Evolutionary conservation across 2,888 invertebrate species (phyloP).

Genomic region (Neria commutata): DNA sequence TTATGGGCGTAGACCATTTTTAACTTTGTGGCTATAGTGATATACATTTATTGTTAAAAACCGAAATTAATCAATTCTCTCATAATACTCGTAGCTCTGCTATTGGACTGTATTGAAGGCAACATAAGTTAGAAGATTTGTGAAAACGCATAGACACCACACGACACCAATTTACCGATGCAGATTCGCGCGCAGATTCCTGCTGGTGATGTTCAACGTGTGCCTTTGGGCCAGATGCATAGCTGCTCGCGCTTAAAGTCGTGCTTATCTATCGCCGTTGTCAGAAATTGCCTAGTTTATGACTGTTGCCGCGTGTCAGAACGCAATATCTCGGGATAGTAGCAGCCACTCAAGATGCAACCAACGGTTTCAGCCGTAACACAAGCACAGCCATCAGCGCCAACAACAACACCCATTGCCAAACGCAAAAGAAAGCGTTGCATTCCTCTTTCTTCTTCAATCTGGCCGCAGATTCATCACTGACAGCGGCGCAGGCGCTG

Average conservation of each 20-base stretch:
- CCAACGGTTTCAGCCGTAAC: not conserved
- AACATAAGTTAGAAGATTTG: too few species aligned
- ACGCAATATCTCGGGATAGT: not conserved
- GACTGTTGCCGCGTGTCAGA: too few species aligned
- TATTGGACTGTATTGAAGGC: too few species aligned
- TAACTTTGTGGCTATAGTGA: too few species aligned
- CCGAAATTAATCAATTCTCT: too few species aligned
- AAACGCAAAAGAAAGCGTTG: conserved; percentile 13
- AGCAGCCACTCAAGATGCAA: not conserved
- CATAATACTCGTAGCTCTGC: too few species aligned
- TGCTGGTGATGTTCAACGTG: too few species aligned
- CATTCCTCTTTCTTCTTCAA: not conserved
- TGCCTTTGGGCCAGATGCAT: not conserved
- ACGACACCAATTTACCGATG: conserved; percentile 13
- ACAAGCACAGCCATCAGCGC: too few species aligned
- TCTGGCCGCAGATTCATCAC: not conserved
- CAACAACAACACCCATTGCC: too few species aligned
- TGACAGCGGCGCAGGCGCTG: not conserved
- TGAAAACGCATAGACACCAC: too few species aligned
- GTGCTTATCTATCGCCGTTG: not conserved
- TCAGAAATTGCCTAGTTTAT: not conserved
- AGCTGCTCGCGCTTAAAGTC: not conserved
- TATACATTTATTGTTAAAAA: too few species aligned
- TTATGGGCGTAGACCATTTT: too few species aligned
- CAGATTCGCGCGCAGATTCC: not conserved